Percentiles rank a stretch among this genome's conserved stretches.
Conservation (phyloP, 2,888 invertebrate species). For the Drosophila macrothrix region DNA sequence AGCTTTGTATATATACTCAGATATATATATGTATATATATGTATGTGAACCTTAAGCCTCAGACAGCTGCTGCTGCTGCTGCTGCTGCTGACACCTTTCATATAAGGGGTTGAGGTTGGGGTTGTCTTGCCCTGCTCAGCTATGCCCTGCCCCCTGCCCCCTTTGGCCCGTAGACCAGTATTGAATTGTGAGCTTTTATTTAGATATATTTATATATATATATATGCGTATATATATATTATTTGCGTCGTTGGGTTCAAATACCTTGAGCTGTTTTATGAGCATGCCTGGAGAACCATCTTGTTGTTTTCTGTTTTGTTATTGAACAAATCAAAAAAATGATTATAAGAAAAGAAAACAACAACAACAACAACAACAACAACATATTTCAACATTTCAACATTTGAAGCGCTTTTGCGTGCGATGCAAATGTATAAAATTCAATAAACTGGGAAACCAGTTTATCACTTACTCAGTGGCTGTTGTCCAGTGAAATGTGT, state of each 20-base stretch:
- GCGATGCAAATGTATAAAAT: constrained; percentile 66
- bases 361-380: constrained; percentile 13
- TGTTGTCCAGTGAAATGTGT: constrained; percentile 56
- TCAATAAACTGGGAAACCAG: constrained; percentile 73
- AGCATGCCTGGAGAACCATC: constrained; percentile 44
- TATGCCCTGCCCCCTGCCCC: neutral
- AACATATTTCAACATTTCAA: constrained; percentile 16
- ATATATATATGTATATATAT: neutral
- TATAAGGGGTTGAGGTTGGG: constrained; percentile 38
- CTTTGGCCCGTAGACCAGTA: constrained; percentile 3
- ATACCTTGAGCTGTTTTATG: constrained; percentile 64
- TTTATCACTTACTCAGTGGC: constrained; percentile 53
- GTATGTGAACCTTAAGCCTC: constrained; percentile 29
- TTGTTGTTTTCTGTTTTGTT: constrained; percentile 44
- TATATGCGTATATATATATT: neutral
- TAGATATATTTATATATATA: neutral
- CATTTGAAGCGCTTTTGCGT: constrained; percentile 52
- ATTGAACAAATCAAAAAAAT: constrained; percentile 48
- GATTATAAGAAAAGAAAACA: constrained; percentile 25
- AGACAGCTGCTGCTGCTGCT: constrained; percentile 37
- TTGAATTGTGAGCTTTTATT: constrained; percentile 26
- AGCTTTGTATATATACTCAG: neutral
- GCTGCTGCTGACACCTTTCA: constrained; percentile 39
- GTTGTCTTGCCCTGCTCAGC: constrained; percentile 9
- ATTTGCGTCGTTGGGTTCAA: constrained; percentile 68